phyloP scores from a whole-genome alignment of 2,888 invertebrate genomes.

The Tryphoninae sp. region DNA sequence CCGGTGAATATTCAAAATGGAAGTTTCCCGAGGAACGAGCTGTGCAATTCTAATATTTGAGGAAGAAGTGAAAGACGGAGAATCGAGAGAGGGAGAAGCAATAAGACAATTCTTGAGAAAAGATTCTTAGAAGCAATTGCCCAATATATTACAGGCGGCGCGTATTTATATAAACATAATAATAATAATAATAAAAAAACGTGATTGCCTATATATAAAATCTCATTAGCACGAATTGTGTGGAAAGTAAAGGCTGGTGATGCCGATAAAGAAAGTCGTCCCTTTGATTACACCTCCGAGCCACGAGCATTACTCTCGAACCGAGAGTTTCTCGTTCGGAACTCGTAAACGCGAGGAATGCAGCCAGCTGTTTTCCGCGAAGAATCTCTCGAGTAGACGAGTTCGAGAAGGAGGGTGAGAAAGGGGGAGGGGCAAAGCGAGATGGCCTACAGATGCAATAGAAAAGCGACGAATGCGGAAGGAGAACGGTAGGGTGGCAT shows the following conservation, averaged over 20 bases:
- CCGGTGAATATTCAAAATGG: background rate
- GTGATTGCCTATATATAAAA: no score
- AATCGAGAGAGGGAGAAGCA: no score
- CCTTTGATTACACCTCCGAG: conserved; percentile 3
- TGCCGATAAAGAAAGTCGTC: no score
- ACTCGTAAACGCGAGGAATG: conserved; percentile 11
- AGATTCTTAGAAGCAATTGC: no score
- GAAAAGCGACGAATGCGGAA: background rate
- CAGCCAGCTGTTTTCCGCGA: conserved; percentile 40
- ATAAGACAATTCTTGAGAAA: no score
- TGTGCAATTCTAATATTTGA: background rate
- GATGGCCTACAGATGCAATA: background rate
- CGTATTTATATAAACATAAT: no score
- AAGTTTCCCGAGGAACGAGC: background rate
- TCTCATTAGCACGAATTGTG: no score
- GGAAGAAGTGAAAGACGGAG: no score
- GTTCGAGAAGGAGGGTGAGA: background rate
- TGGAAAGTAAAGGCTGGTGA: no score
- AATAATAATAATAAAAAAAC: no score
- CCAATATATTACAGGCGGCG: no score
- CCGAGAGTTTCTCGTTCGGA: conserved; percentile 16
- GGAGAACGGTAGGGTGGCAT: background rate
- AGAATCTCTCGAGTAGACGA: conserved; percentile 6
- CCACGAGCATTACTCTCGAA: conserved; percentile 31
- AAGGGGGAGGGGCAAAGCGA: background rate